These are phyloP conservation scores for Eilema griseolum DNA, from an alignment of 2,888 invertebrate genomes.

Conservation along the genomic window DNA sequence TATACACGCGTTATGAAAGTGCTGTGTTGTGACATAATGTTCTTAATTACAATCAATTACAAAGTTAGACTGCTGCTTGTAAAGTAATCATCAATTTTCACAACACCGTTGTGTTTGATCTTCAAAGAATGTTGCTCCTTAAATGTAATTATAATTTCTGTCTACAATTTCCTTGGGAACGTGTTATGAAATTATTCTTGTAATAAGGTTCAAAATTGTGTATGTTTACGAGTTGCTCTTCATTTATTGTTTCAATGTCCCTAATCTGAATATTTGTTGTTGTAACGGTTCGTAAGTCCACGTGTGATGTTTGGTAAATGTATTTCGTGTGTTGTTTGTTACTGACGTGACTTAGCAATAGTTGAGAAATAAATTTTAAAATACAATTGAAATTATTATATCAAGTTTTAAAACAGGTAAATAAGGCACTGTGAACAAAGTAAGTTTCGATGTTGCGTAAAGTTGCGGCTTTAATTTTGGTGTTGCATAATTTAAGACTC, in stretches of 20 bases:
- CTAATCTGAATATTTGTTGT: constrained; percentile 17
- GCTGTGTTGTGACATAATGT: constrained; percentile 49
- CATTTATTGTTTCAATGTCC: constrained; percentile 16
- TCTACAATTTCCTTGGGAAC: constrained; percentile 12
- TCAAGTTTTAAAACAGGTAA: not conserved
- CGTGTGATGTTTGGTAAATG: constrained; percentile 12
- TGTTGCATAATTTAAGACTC: too few relatives aligned
- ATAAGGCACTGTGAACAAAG: not conserved
- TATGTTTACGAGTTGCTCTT: constrained; percentile 5
- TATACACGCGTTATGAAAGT: constrained; percentile 37
- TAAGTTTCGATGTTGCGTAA: not conserved
- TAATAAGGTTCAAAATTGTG: constrained; percentile 13
- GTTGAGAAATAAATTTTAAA: not conserved
- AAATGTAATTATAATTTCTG: constrained; percentile 18
- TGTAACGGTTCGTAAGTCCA: constrained; percentile 9
- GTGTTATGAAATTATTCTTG: constrained; percentile 8
- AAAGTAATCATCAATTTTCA: constrained; percentile 33
- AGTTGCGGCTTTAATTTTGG: too few relatives aligned
- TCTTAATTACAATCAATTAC: constrained; percentile 51
- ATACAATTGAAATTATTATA: not conserved
- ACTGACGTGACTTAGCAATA: constrained; percentile 9
- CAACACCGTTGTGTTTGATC: constrained; percentile 26
- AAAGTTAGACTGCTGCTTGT: constrained; percentile 40
- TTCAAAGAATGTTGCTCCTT: constrained; percentile 22
- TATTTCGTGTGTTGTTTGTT: constrained; percentile 9